phyloP scores from a whole-genome alignment of 2,888 invertebrate species.

The Drosophila anomelani region DNA sequence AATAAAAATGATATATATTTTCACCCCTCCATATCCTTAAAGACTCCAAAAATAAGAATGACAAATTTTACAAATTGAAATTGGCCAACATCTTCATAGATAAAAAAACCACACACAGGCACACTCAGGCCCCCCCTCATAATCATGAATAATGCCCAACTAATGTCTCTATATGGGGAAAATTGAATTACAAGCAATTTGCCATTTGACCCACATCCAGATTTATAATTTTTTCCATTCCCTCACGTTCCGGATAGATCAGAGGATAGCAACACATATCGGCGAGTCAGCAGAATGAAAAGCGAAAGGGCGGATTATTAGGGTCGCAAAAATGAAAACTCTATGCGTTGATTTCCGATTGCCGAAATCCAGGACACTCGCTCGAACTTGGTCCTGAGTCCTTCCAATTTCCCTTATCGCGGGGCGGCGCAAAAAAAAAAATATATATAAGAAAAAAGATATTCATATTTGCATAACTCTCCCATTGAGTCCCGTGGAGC shows the following conservation, averaged over 20 bases:
- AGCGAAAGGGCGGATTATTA: slow-evolving; percentile 25
- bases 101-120: slow-evolving; percentile 23
- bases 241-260: slow-evolving; percentile 43
- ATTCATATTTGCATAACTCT: slow-evolving; percentile 56
- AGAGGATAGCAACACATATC: slow-evolving; percentile 42
- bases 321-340: slow-evolving; percentile 39
- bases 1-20: background rate
- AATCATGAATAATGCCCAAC: slow-evolving; percentile 41
- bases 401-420: slow-evolving; percentile 22
- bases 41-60: slow-evolving; percentile 2
- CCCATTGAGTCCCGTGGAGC: slow-evolving; percentile 41
- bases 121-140: slow-evolving; percentile 4
- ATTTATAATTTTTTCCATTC: slow-evolving; percentile 44
- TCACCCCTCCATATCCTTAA: too few relatives aligned
- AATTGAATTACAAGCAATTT: slow-evolving; percentile 49
- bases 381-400: slow-evolving; percentile 3
- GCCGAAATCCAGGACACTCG: slow-evolving; percentile 23
- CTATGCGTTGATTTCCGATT: slow-evolving; percentile 33
- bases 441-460: slow-evolving; percentile 4
- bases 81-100: slow-evolving; percentile 6
- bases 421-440: slow-evolving; percentile 1
- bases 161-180: slow-evolving; percentile 27
- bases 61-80: slow-evolving; percentile 31
- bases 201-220: slow-evolving; percentile 48
- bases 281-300: slow-evolving; percentile 38